Evolutionary conservation across 2,888 invertebrate genomes (phyloP).

Genomic region (Drosophila anomelani): DNA sequence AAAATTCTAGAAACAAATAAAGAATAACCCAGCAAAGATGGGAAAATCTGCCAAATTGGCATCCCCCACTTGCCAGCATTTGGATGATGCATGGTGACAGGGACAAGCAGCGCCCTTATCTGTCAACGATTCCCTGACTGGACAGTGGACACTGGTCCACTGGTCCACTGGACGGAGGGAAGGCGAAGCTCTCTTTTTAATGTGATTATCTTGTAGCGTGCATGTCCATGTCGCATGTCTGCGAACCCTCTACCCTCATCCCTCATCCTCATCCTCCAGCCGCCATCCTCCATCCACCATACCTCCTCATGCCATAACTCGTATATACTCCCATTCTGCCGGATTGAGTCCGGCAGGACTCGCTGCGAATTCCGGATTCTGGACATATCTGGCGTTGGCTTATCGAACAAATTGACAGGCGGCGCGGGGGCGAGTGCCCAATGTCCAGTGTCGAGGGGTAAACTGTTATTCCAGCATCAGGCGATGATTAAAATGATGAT

Average conservation of each 20-base stretch:
- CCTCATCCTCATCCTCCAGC: not conserved
- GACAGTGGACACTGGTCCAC: constrained; percentile 31
- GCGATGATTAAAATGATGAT: constrained; percentile 80
- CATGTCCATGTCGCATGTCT: constrained; percentile 82
- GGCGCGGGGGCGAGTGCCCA: constrained; percentile 37
- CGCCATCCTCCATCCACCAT: too few relatives aligned
- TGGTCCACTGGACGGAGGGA: not conserved
- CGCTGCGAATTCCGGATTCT: constrained; percentile 18
- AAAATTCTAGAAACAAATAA: not conserved
- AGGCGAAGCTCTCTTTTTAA: constrained; percentile 72
- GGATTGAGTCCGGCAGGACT: constrained; percentile 6
- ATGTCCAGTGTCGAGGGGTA: constrained; percentile 28
- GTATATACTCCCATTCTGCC: not conserved
- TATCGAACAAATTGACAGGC: constrained; percentile 78
- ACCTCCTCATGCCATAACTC: not conserved
- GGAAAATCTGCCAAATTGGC: constrained; percentile 25
- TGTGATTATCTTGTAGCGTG: constrained; percentile 84
- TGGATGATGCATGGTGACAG: constrained; percentile 43
- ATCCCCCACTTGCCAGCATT: constrained; percentile 15
- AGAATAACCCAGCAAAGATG: not conserved
- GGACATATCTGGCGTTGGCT: constrained; percentile 49
- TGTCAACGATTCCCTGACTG: constrained; percentile 48
- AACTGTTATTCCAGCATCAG: constrained; percentile 39
- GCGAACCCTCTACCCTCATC: constrained; percentile 33
- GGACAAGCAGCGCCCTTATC: constrained; percentile 51